These are phyloP conservation scores for Brachypteracias leptosomus DNA, from an alignment of 2,113 vertebrate genomes.

Conservation along the genomic window DNA sequence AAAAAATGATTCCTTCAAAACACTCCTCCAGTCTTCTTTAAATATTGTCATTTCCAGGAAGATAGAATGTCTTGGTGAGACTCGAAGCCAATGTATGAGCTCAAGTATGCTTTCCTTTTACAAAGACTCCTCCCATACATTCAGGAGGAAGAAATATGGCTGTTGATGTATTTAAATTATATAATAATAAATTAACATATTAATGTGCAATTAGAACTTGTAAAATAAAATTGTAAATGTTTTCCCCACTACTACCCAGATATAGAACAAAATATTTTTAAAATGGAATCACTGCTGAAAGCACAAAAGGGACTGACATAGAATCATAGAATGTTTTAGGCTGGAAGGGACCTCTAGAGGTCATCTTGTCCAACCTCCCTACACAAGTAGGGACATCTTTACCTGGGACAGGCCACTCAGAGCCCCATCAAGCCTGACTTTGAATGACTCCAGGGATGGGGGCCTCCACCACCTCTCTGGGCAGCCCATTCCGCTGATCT, in stretches of 20 bases:
- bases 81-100: not conserved
- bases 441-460: too few relatives aligned
- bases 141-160: not conserved
- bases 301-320: not conserved
- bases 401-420: too few relatives aligned
- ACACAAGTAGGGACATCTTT: too few relatives aligned
- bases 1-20: not conserved
- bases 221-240: accelerated
- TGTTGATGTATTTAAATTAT: not conserved
- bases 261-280: not conserved
- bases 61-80: not conserved
- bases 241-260: not conserved
- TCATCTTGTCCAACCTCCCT: too few relatives aligned
- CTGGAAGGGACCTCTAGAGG: too few relatives aligned
- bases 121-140: not conserved
- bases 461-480: too few relatives aligned
- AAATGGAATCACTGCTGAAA: not conserved
- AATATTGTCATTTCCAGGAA: not conserved
- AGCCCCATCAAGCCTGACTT: too few relatives aligned
- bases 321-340: too few relatives aligned
- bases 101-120: not conserved
- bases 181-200: not conserved
- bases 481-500: too few relatives aligned
- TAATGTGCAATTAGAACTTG: not conserved
- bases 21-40: not conserved